These are phyloP conservation scores for Setophaga kirtlandii DNA, from an alignment of 2,113 vertebrate species.

Conservation along the genomic window DNA sequence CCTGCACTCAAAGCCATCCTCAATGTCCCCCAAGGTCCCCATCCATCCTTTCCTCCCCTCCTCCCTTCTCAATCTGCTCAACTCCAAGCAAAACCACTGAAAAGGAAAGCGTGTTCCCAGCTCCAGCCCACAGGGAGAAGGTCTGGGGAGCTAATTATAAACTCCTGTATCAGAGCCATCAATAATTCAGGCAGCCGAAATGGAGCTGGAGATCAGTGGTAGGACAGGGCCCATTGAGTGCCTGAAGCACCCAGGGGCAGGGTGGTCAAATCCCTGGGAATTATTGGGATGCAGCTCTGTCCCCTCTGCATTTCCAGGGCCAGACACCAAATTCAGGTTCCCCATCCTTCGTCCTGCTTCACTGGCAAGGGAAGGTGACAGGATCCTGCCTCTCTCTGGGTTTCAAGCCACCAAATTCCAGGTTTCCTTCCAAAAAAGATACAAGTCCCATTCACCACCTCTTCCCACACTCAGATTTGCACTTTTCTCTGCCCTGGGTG, in stretches of 20 bases:
- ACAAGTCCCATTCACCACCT: not conserved
- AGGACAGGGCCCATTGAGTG: not conserved
- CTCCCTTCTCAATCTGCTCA: not conserved
- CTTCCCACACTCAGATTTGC: not conserved
- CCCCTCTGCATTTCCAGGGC: not conserved
- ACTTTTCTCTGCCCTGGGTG: not conserved
- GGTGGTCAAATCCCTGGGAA: not conserved
- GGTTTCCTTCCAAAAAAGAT: not conserved
- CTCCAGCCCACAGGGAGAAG: not conserved
- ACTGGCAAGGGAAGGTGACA: not conserved
- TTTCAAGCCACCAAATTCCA: not conserved
- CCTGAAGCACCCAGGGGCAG: not conserved
- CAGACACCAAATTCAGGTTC: not conserved
- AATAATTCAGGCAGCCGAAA: constrained; percentile 38
- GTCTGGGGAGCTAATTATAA: constrained; percentile 38
- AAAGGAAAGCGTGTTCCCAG: not conserved
- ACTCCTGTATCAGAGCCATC: not conserved
- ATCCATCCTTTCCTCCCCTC: not conserved
- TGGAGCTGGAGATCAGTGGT: not conserved
- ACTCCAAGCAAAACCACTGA: not conserved
- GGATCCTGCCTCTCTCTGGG: not conserved
- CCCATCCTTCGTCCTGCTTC: not conserved
- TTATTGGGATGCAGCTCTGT: fast-evolving
- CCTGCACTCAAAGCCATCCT: not conserved
- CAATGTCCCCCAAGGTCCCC: not conserved